phyloP scores from a whole-genome alignment of 2,113 vertebrate genomes.

The Burhinus oedicnemus region DNA sequence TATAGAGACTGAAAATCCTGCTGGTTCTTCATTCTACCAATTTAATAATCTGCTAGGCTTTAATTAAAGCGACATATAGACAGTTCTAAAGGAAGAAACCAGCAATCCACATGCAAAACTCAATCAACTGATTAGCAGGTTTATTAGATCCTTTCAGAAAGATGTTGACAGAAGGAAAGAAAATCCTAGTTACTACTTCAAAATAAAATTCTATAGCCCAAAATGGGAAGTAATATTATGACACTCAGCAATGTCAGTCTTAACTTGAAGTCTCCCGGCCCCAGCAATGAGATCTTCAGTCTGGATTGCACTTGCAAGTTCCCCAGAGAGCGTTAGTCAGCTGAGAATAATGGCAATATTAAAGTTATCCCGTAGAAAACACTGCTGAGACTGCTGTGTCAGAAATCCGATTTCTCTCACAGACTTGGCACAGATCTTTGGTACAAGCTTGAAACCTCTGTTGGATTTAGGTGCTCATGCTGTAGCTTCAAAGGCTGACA shows the following conservation, averaged over 20 bases:
- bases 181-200: not conserved
- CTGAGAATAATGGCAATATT: not conserved
- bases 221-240: not conserved
- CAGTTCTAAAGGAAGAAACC: constrained; percentile 10
- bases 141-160: constrained; percentile 33
- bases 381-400: not conserved
- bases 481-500: not conserved
- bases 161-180: not conserved
- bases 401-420: not conserved
- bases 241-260: not conserved
- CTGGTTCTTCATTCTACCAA: not conserved
- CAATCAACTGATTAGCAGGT: not conserved
- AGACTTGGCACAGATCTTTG: not conserved
- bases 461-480: not conserved
- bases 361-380: not conserved
- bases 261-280: not conserved
- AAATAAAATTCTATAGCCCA: not conserved
- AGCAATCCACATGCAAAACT: not conserved
- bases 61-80: not conserved
- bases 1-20: not conserved
- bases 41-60: constrained; percentile 28
- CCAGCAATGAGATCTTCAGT: not conserved
- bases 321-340: not conserved
- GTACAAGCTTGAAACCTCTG: not conserved
- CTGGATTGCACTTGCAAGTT: not conserved